Conservation (phyloP, 2,797 vertebrate genomes). For the Spheniscus humboldti region DNA sequence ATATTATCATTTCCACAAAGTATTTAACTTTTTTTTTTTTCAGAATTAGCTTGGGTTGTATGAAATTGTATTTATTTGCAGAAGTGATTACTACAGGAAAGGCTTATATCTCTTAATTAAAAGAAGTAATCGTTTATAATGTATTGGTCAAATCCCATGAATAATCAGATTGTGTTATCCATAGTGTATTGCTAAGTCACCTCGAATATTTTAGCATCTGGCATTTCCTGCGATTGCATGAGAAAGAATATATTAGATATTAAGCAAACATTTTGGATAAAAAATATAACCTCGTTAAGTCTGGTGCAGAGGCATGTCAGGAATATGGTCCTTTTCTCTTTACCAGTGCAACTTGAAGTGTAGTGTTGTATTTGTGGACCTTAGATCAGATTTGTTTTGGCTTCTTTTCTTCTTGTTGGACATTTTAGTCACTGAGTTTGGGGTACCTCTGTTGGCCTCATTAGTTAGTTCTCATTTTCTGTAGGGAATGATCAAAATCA, state of each 20-base stretch:
- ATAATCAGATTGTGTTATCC: background rate
- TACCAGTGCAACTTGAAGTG: background rate
- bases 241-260: background rate
- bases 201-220: conserved; percentile 29
- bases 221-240: conserved; percentile 1
- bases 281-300: conserved; percentile 19
- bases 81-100: background rate
- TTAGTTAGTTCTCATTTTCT: background rate
- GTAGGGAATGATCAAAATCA: background rate
- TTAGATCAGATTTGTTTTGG: background rate
- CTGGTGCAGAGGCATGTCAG: background rate
- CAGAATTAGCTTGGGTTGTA: background rate
- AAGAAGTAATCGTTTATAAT: background rate
- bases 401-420: background rate
- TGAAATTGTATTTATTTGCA: conserved; percentile 4
- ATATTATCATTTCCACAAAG: background rate
- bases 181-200: conserved; percentile 31
- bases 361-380: background rate
- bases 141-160: background rate
- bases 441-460: background rate
- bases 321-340: background rate
- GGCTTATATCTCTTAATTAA: conserved; percentile 3
- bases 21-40: background rate
- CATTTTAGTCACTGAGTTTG: background rate
- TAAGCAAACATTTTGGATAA: conserved; percentile 48